Evolutionary conservation across 2,797 vertebrate genomes (phyloP).

Genomic region (Dendrocincla fuliginosa): DNA sequence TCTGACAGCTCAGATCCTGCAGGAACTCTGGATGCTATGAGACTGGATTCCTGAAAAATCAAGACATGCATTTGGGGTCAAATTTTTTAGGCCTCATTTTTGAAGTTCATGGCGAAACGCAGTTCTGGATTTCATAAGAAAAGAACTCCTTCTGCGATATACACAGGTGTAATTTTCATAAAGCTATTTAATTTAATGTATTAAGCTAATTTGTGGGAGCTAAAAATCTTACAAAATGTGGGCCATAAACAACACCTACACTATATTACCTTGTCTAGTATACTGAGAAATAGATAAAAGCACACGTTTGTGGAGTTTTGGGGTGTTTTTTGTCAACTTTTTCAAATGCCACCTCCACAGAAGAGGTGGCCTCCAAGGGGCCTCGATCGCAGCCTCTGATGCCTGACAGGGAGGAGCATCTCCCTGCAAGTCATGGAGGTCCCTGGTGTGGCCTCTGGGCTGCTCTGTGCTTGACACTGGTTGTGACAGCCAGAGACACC

Average conservation of each 20-base stretch:
- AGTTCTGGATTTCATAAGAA: not conserved
- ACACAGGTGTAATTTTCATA: not conserved
- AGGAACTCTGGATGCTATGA: not conserved
- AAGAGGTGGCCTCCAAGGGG: not conserved
- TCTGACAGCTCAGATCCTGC: not conserved
- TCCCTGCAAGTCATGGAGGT: fast-evolving
- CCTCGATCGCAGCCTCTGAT: fast-evolving
- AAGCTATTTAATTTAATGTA: not conserved
- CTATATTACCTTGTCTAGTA: not conserved
- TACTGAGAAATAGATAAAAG: not conserved
- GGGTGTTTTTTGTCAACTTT: fast-evolving
- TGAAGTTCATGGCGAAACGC: fast-evolving
- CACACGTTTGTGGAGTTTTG: fast-evolving
- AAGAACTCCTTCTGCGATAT: not conserved
- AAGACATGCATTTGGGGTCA: not conserved
- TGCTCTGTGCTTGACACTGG: fast-evolving
- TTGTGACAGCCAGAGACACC: not conserved
- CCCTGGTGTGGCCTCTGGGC: fast-evolving
- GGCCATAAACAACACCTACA: not conserved
- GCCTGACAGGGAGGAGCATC: not conserved
- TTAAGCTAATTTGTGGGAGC: not conserved
- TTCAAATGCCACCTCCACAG: not conserved
- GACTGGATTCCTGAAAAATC: not conserved
- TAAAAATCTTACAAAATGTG: not conserved
- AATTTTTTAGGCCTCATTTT: not conserved